These are phyloP conservation scores for Drosophila littoralis DNA, from an alignment of 1,140 invertebrate genomes.

Conservation along the genomic window DNA sequence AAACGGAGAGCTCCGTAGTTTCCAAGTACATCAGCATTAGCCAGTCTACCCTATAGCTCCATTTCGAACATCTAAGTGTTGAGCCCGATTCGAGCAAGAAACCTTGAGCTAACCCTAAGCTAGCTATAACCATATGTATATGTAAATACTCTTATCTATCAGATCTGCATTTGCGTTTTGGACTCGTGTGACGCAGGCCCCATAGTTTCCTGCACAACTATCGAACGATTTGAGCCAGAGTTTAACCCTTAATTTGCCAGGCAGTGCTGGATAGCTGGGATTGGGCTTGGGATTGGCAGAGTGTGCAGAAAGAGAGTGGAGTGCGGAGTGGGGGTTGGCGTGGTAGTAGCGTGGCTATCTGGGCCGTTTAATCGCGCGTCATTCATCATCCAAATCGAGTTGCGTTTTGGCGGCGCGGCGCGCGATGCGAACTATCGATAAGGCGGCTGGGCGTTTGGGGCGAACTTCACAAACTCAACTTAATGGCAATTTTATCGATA, in stretches of 20 bases:
- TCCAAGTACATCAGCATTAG: too few species aligned
- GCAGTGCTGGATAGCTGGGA: slow-evolving; percentile 14
- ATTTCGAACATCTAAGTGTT: too few species aligned
- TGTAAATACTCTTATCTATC: slow-evolving; percentile 22
- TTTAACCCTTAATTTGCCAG: slow-evolving; percentile 44
- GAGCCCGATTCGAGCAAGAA: too few species aligned
- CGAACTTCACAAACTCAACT: slow-evolving; percentile 55
- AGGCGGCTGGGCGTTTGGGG: slow-evolving; percentile 35
- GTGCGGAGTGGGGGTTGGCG: neutral
- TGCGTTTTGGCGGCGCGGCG: slow-evolving; percentile 61
- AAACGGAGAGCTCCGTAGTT: too few species aligned
- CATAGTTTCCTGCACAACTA: neutral
- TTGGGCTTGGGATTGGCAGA: neutral
- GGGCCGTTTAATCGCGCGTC: slow-evolving; percentile 70
- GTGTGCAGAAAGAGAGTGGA: neutral
- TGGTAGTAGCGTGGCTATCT: slow-evolving; percentile 56
- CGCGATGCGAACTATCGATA: slow-evolving; percentile 79
- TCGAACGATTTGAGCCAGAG: slow-evolving; percentile 4
- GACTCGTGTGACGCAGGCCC: neutral
- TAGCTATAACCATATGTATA: neutral
- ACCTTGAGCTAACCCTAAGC: neutral
- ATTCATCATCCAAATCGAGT: slow-evolving; percentile 82
- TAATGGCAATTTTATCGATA: slow-evolving; percentile 84
- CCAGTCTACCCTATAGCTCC: too few species aligned
- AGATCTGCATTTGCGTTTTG: slow-evolving; percentile 15